Evolutionary conservation across 1,140 invertebrate genomes (phyloP).

Genomic region (Lycorma delicatula): DNA sequence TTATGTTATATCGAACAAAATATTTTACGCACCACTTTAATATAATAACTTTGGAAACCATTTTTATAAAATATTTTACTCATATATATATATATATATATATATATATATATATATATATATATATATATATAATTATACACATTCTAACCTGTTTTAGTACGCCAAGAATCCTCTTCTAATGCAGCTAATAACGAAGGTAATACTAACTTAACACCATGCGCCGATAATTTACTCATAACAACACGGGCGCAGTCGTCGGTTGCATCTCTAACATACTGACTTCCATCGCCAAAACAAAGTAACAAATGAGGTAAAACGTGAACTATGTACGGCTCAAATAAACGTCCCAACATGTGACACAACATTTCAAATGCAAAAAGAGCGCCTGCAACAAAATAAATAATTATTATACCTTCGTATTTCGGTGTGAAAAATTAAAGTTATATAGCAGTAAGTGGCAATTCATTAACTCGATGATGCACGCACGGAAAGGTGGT

Average conservation of each 20-base stretch:
- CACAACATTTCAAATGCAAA: constrained; percentile 98
- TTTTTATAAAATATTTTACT: no score
- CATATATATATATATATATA: no score
- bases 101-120: no score
- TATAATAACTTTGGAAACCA: no score
- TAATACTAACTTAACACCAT: constrained; percentile 92
- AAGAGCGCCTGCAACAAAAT: constrained; percentile 71
- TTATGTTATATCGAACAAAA: no score
- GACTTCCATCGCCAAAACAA: constrained; percentile 92
- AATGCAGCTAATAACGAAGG: constrained; percentile 84
- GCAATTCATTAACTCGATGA: no score
- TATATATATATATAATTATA: no score
- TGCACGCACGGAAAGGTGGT: no score
- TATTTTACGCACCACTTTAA: no score
- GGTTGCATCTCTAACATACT: constrained; percentile 84
- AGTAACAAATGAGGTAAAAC: constrained; percentile 89
- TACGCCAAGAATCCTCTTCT: constrained; percentile 97
- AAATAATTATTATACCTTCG: no score
- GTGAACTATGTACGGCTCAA: constrained; percentile 98
- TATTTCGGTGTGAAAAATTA: no score
- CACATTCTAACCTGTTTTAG: constrained; percentile 84
- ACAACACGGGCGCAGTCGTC: constrained; percentile 91
- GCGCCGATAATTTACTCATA: constrained; percentile 92
- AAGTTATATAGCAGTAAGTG: no score
- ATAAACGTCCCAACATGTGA: constrained; percentile 86